Evolutionary conservation across 2,797 vertebrate species (phyloP), one percentile per base, ranked within the genome.

Genomic region (Crypturellus tataupa): DNA sequence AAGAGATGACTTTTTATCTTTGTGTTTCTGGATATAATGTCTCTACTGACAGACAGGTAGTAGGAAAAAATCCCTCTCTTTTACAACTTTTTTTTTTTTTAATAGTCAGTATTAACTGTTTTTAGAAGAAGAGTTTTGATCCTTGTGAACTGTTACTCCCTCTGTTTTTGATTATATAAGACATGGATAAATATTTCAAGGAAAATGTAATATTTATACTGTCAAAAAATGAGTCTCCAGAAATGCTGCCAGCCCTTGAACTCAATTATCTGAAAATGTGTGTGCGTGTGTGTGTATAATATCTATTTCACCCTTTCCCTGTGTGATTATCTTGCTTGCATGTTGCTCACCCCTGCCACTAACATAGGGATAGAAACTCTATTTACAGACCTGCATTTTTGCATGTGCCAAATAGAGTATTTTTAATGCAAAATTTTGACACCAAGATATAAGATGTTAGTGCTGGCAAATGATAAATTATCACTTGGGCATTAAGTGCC

Each of bases 401-500:
- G 9, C n/a, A 79, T 67, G 29, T 8, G 58, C 25, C 16, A 80
- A 42, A 71, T 29, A 19, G 7, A 53, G 24, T 63, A 68, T 46
- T 89, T 85, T 91, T 84, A 72, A 77, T 46, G 18, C 33, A 40
- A 69, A 73, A 2, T 68, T 93, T 65, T 85, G 68, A 37, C 23
- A 29, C 25, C 5, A 49, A 46, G 14, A 37, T 63, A 39, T 7
- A 76, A 76, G 39, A 44, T 33, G 10, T 80, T 46, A 65, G 67
- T 62, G 17, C 31, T 82, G 35, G 42, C 64, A 86, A 94, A 62
- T 29, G 24, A 29, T 21, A 53, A 40, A 35, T 77, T 82, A 71
- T 53, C 3, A 1, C 21, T 73, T 46, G 5, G 53, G 58, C n/a
- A 17, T 65, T 85, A 78, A 47, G 10, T 75, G 33, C 29, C 40